These are phyloP conservation scores for Rotaria socialis DNA, from an alignment of 2,888 invertebrate species.

Conservation along the genomic window DNA sequence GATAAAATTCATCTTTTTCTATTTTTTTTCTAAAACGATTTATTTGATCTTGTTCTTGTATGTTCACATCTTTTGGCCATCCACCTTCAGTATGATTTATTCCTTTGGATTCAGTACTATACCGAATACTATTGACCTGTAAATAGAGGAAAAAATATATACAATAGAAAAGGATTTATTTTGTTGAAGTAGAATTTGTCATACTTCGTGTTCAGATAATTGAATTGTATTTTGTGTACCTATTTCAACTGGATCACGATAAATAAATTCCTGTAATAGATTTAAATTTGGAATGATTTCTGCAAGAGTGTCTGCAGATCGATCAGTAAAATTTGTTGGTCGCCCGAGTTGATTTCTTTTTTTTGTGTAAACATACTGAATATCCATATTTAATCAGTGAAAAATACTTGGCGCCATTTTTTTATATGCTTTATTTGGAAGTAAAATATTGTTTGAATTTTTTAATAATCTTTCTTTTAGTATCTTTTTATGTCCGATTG, in stretches of 20 bases:
- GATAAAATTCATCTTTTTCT: conserved; percentile 83
- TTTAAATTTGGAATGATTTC: conserved; percentile 58
- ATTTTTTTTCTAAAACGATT: conserved; percentile 79
- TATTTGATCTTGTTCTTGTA: conserved; percentile 77
- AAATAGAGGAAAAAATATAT: neutral
- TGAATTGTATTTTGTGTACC: conserved; percentile 59
- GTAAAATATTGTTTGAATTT: no score
- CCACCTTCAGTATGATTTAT: conserved; percentile 82
- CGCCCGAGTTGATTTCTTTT: conserved; percentile 59
- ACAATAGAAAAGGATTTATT: neutral
- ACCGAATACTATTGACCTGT: conserved; percentile 67
- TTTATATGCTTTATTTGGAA: neutral
- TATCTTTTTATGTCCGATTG: no score
- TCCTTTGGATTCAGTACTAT: conserved; percentile 70
- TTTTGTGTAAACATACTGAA: conserved; percentile 60
- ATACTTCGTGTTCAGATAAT: conserved; percentile 62
- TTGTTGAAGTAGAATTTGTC: conserved; percentile 54
- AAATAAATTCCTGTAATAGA: conserved; percentile 56
- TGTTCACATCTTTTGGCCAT: conserved; percentile 89
- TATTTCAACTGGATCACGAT: conserved; percentile 57
- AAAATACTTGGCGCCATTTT: neutral
- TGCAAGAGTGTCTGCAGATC: conserved; percentile 59
- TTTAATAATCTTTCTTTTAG: no score
- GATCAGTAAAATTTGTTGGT: conserved; percentile 59
- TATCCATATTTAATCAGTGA: conserved; percentile 55